Conservation (phyloP, 2,797 vertebrate species). For the Trichosurus vulpecula region DNA sequence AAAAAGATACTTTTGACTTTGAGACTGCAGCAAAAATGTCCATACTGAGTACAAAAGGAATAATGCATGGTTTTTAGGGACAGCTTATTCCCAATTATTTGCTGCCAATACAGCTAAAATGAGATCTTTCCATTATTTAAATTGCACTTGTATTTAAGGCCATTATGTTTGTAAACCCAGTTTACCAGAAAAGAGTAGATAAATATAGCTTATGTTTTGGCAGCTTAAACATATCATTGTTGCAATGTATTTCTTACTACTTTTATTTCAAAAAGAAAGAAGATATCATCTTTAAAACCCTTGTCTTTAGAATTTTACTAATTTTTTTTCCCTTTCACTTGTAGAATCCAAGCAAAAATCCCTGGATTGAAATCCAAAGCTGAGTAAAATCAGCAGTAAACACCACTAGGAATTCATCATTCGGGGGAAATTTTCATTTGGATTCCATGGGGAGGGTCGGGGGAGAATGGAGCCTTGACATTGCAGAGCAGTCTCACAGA, state of each 20-base stretch:
- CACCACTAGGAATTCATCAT: constrained; percentile 81
- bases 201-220: constrained; percentile 9
- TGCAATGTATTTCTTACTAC: not conserved
- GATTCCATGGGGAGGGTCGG: constrained; percentile 84
- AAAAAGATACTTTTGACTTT: constrained; percentile 16
- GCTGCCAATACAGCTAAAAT: not conserved
- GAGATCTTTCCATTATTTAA: constrained; percentile 1
- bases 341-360: constrained; percentile 95
- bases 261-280: constrained; percentile 28
- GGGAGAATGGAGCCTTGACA: constrained; percentile 84
- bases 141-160: constrained; percentile 28
- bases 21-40: not conserved
- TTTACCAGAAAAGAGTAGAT: not conserved
- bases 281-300: constrained; percentile 3
- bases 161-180: constrained; percentile 24
- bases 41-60: not conserved
- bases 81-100: not conserved
- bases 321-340: constrained; percentile 54
- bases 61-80: not conserved
- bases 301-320: constrained; percentile 32
- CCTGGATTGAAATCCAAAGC: constrained; percentile 96
- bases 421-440: constrained; percentile 83
- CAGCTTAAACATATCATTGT: constrained; percentile 4
- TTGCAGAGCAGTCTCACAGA: constrained; percentile 88
- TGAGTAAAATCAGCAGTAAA: constrained; percentile 86